A percentile compares a stretch with the other conserved stretches of the same genome.
phyloP scores from a whole-genome alignment of 1,140 invertebrate species.

The Delia radicum region DNA sequence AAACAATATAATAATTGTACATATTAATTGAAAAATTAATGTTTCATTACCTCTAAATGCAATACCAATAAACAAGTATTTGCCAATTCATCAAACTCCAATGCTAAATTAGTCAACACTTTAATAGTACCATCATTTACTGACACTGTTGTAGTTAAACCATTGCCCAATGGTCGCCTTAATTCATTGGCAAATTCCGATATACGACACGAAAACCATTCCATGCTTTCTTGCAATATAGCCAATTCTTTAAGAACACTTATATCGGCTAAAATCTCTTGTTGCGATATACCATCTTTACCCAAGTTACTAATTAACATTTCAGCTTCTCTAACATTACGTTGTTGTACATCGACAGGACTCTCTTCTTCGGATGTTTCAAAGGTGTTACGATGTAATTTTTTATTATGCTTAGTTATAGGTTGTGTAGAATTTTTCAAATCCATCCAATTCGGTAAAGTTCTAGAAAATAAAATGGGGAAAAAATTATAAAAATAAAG shows the following conservation, averaged over 20 bases:
- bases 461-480: conserved; percentile 58
- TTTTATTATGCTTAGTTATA: conserved; percentile 44
- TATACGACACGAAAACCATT: conserved; percentile 68
- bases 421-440: conserved; percentile 63
- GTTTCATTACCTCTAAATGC: conserved; percentile 76
- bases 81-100: conserved; percentile 83
- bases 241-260: conserved; percentile 79
- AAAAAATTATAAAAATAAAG: neutral
- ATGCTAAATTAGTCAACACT: conserved; percentile 65
- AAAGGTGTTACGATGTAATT: conserved; percentile 48
- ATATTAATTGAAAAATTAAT: neutral
- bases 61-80: conserved; percentile 88
- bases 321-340: conserved; percentile 87
- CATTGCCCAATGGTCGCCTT: conserved; percentile 52
- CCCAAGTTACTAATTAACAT: conserved; percentile 86
- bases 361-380: conserved; percentile 67
- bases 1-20: conserved; percentile 6
- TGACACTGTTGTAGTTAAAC: conserved; percentile 37
- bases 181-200: conserved; percentile 60
- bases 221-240: conserved; percentile 88
- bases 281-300: conserved; percentile 78
- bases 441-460: conserved; percentile 79
- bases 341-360: conserved; percentile 74
- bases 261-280: conserved; percentile 80
- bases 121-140: conserved; percentile 55